Conservation (phyloP, 2,113 vertebrate genomes). For the Platysteira castanea region DNA sequence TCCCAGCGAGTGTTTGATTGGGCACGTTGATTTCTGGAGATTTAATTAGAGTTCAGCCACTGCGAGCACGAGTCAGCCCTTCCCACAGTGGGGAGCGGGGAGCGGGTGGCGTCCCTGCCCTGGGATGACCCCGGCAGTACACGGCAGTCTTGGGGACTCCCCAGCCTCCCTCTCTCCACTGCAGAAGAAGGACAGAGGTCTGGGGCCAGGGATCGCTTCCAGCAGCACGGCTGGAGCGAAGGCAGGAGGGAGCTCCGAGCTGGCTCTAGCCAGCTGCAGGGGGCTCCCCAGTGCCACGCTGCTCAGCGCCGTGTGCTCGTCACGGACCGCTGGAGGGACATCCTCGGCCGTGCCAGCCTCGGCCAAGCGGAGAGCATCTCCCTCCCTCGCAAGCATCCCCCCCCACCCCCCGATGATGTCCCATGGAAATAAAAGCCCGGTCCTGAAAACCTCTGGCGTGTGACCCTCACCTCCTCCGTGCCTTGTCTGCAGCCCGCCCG, state of each 20-base stretch:
- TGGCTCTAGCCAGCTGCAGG: not conserved
- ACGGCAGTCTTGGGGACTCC: not conserved
- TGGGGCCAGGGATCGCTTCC: not conserved
- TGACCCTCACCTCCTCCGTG: not conserved
- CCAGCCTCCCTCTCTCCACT: not conserved
- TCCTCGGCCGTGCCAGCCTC: not conserved
- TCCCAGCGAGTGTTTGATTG: constrained; percentile 3
- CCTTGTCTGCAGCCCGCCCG: not conserved
- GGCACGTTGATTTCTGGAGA: not conserved
- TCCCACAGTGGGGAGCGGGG: not conserved
- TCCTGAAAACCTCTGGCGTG: not conserved
- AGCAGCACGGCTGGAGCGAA: not conserved
- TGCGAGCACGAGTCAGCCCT: not conserved
- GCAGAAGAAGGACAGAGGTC: not conserved
- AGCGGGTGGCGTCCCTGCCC: not conserved
- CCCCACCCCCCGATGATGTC: rapidly evolving
- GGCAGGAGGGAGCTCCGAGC: not conserved
- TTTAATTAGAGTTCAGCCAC: constrained; percentile 19
- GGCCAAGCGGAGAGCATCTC: not conserved
- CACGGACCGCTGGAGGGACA: not conserved
- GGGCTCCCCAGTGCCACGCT: not conserved
- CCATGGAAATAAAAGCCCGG: not conserved
- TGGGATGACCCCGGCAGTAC: not conserved
- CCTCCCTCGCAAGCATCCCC: rapidly evolving
- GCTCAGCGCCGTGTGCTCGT: rapidly evolving